Conservation (phyloP, 2,888 invertebrate species). For the Lasioglossum malachurum region DNA sequence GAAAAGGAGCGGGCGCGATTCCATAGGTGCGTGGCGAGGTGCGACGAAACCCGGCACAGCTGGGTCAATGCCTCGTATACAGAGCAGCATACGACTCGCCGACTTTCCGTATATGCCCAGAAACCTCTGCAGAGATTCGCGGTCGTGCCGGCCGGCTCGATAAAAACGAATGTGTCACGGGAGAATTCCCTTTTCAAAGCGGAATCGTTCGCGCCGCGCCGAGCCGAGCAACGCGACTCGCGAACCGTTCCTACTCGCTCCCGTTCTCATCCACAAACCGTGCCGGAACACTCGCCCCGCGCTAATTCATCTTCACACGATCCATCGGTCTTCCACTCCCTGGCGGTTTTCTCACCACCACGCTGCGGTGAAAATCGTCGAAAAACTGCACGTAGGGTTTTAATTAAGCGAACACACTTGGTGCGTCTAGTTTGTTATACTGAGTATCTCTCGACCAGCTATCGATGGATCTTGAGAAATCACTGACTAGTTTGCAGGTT, state of each 20-base stretch:
- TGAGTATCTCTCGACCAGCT: too few species aligned
- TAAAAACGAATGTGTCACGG: conserved; percentile 84
- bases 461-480: too few species aligned
- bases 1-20: conserved; percentile 2
- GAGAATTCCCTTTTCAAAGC: conserved; percentile 83
- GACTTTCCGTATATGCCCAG: conserved; percentile 79
- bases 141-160: conserved; percentile 72
- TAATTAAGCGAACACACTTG: too few species aligned
- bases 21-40: conserved; percentile 46
- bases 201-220: conserved; percentile 58
- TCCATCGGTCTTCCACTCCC: neutral
- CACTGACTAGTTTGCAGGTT: too few species aligned
- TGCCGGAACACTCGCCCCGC: conserved; percentile 14
- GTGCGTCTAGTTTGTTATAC: too few species aligned
- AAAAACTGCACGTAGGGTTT: neutral
- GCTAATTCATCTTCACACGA: neutral
- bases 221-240: neutral
- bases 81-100: conserved; percentile 80
- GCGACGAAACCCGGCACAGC: conserved; percentile 60
- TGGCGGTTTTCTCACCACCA: neutral
- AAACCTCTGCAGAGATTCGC: conserved; percentile 79
- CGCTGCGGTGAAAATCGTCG: neutral
- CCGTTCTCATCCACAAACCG: conserved; percentile 37
- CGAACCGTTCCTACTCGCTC: conserved; percentile 23
- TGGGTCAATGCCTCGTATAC: conserved; percentile 84